Evolutionary conservation across 2,888 invertebrate genomes (phyloP), one percentile per base, ranked within the genome.

Genomic region (Omphaloscelis lunosa): DNA sequence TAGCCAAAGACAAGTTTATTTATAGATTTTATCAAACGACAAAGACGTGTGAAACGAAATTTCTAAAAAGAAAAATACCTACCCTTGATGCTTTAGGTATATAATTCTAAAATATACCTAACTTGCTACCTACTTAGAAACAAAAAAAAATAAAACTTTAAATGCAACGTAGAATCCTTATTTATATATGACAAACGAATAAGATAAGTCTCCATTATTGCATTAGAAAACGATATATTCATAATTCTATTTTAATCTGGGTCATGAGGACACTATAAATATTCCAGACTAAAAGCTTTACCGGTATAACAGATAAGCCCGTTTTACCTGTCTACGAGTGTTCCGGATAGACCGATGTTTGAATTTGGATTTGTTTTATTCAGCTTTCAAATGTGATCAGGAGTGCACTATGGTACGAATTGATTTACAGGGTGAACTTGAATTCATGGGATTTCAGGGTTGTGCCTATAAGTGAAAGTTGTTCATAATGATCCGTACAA

Each of bases 241-340:
- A 79, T 73, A 66, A 80, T 75, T 76, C 51, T 45, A 77, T 75
- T 86, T 86, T 79, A 83, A 88, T 89, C 85, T 87, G 75, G 90
- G 88, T 89, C 90, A 87, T 84, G 80, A 86, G 85, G 76, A 80
- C 51, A 85, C 88, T 90, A 92, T 91, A 92, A 93, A 93, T 93
- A 92, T 90, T 89, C 83, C 89, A 89, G 90, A 87, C 93, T 94
- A 90, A 93, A 93, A 93, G 93, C 93, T 91, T 90, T 89, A 87
- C 92, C 88, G 83, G 92, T 93, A 94, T 93, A 93, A 86, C 85
- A 80, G 89, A 91, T 91, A 87, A 88, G 86, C 85, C 84, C 77
- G 79, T 84, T 87, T 77, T 83, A 84, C 86, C 87, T 87, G 90
- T 90, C 90, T 89, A 86, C 89, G 84, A 86, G 78, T 84, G 80